Conservation (phyloP, 2,888 invertebrate species). For the Dyspetes luteomarginatus region DNA sequence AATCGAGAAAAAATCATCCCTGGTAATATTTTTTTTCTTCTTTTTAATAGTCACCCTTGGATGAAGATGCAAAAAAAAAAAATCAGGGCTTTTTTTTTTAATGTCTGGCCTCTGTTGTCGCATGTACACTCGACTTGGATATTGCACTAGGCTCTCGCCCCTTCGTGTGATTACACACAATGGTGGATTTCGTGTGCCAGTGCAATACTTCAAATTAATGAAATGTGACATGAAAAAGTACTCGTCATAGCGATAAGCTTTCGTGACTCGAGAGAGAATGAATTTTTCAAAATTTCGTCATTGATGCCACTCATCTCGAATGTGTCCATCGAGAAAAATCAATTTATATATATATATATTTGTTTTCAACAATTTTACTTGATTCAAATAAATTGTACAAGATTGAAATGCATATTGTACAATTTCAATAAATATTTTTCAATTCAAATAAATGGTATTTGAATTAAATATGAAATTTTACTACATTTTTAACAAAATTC, state of each 20-base stretch:
- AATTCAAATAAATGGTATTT: too few relatives aligned
- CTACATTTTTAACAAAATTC: too few relatives aligned
- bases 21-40: conserved; percentile 17
- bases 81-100: not conserved
- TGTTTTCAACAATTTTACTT: too few relatives aligned
- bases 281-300: not conserved
- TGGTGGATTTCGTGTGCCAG: not conserved
- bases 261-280: not conserved
- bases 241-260: not conserved
- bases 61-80: not conserved
- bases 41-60: too few relatives aligned
- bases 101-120: not conserved
- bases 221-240: conserved; percentile 7
- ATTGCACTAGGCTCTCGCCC: not conserved
- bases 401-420: too few relatives aligned
- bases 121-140: not conserved
- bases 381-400: too few relatives aligned
- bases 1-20: too few relatives aligned
- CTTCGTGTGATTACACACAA: not conserved
- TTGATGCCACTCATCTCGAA: too few relatives aligned
- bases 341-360: too few relatives aligned
- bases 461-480: too few relatives aligned
- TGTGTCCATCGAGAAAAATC: too few relatives aligned
- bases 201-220: not conserved
- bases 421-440: too few relatives aligned